Conservation (phyloP, 2,888 invertebrate genomes). For the Dicycla oo region DNA sequence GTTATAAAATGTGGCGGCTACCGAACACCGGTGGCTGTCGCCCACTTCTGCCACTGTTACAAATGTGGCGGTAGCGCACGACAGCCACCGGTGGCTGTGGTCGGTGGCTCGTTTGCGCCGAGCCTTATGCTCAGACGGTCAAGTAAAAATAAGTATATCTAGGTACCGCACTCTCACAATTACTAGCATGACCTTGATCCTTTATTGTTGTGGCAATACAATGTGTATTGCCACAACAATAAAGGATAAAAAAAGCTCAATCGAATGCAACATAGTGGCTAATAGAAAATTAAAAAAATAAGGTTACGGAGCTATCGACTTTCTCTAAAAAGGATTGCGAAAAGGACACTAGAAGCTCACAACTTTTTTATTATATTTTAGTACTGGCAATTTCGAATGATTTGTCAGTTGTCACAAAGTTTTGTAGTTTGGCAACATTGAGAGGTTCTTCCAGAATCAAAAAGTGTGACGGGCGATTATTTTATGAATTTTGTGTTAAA, state of each 20-base stretch:
- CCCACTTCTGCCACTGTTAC: too few relatives aligned
- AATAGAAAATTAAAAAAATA: neutral
- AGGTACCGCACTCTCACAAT: neutral
- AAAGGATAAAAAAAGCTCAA: neutral
- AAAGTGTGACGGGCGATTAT: constrained; percentile 83
- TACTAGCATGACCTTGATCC: neutral
- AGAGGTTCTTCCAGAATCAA: constrained; percentile 83
- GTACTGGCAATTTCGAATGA: constrained; percentile 71
- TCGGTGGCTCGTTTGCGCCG: too few relatives aligned
- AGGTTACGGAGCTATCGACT: neutral
- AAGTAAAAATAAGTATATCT: neutral
- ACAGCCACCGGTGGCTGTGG: too few relatives aligned
- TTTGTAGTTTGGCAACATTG: constrained; percentile 76
- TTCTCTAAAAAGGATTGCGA: neutral
- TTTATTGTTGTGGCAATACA: too few relatives aligned
- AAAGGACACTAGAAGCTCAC: neutral
- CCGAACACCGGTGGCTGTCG: too few relatives aligned
- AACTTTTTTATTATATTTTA: constrained; percentile 4
- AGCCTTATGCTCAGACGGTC: too few relatives aligned
- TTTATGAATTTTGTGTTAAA: constrained; percentile 80
- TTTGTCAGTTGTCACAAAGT: constrained; percentile 69
- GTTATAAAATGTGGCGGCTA: too few relatives aligned
- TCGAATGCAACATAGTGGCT: neutral
- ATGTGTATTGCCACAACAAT: neutral
- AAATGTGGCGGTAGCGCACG: too few relatives aligned